These are phyloP conservation scores for Lasius platythorax DNA, from an alignment of 2,888 invertebrate genomes.

Conservation along the genomic window DNA sequence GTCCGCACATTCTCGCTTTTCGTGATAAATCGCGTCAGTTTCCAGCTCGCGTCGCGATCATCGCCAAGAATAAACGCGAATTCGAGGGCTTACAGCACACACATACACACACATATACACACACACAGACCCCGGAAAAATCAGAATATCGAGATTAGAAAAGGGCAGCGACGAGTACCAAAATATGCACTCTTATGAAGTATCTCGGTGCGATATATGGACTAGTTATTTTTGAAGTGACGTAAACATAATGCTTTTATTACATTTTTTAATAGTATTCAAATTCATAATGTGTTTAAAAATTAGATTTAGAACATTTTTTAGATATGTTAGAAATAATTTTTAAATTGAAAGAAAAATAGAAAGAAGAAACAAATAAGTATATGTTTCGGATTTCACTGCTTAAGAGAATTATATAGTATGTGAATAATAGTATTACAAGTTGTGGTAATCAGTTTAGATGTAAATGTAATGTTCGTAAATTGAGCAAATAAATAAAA, in stretches of 20 bases:
- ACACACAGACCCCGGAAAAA: background rate
- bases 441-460: too few species aligned
- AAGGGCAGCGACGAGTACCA: background rate
- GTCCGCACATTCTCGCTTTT: slow-evolving; percentile 68
- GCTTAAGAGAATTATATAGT: too few species aligned
- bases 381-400: too few species aligned
- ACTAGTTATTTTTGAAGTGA: background rate
- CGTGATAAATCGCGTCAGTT: slow-evolving; percentile 74
- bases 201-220: background rate
- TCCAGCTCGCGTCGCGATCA: slow-evolving; percentile 50
- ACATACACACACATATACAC: background rate
- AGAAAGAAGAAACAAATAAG: too few species aligned
- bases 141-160: slow-evolving; percentile 20
- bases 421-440: too few species aligned
- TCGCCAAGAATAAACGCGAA: slow-evolving; percentile 51
- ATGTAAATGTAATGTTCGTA: too few species aligned
- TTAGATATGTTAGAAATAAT: too few species aligned
- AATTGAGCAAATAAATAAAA: too few species aligned
- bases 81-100: slow-evolving; percentile 6
- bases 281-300: background rate
- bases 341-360: too few species aligned
- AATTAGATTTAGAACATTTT: too few species aligned
- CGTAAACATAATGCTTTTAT: too few species aligned
- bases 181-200: background rate
- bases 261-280: background rate